Base-by-base conservation (phyloP, 30 jellyfish, hydroid and myxozoan species). In the Aurelia aurita complex sp. Pacific region DNA sequence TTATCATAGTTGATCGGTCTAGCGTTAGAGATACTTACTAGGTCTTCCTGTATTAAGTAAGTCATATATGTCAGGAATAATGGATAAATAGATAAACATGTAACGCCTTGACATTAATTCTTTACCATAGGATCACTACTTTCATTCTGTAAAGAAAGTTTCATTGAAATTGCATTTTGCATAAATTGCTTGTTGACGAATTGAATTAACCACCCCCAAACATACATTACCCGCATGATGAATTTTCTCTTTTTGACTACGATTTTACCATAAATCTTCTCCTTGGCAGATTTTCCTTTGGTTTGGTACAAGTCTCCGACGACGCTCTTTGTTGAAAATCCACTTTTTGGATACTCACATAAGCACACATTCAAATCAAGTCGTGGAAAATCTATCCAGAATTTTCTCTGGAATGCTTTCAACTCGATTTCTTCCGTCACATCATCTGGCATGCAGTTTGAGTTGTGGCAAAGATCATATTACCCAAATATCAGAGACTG, bases 391-490 rank as follows among this genome's bases (percentile, higher is more conserved):
- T 85, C 90, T n/a, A 76, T 92, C 52, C 95, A 86, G 85, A 67
- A 72, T 18, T 33, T 82, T 14, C 60, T 92, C 5, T 87, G 79
- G 66, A 88, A 73, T 15, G 60, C 96, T 18, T 51, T 86, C 60
- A 76, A 69, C 60, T 38, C 60, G 18, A 40, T 38, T 10, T 62
- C 51, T n/a, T 23, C 73, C 40, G 17, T 57, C 14, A 80, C 51
- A 19, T 50, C 75, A 18, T 40, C 83, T 46, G 95, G 94, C 51
- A 64, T 92, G 15, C 40, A 69, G 15, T 86, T 92, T 61, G 98
- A 92, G 75, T 10, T 92, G 52, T 92, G 98, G 98, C 89, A 80
- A 34, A 87, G 96, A 61, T 82, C 88, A 3, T 92, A 86, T 60
- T 80, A 86, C 40, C 97, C 96, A 5, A 82, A 92, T 70, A 76